phyloP scores from a whole-genome alignment of 2,113 vertebrate species.

The Sphyrna mokarran region DNA sequence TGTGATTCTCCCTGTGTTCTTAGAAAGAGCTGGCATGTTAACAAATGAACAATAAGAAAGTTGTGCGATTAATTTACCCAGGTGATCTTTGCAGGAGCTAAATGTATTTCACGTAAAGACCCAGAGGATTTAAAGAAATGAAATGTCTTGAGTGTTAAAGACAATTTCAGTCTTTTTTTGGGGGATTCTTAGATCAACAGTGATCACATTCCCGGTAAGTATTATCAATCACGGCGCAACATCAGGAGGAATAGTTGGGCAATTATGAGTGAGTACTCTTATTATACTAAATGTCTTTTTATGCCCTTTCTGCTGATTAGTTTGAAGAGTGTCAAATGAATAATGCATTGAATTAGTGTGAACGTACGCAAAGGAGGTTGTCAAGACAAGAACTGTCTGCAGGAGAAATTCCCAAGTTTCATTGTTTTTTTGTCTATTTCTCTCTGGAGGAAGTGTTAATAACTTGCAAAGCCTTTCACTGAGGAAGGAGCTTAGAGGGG shows the following conservation, averaged over 20 bases:
- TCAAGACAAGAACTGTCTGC: constrained; percentile 1
- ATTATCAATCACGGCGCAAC: constrained; percentile 22
- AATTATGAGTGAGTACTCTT: constrained; percentile 36
- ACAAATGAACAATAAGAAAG: background rate
- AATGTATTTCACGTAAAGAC: background rate
- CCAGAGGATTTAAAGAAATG: background rate
- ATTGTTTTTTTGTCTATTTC: constrained; percentile 24
- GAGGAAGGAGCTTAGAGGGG: background rate
- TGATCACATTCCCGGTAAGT: background rate
- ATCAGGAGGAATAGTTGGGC: background rate
- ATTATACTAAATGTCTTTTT: constrained; percentile 35
- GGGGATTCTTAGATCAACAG: constrained; percentile 10
- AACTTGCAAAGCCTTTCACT: background rate
- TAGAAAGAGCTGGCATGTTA: background rate
- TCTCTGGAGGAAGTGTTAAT: background rate
- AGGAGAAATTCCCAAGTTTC: background rate
- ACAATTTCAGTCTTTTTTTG: constrained; percentile 25
- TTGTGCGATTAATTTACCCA: background rate
- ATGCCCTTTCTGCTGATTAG: constrained; percentile 36
- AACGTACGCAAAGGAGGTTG: background rate
- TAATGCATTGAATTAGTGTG: constrained; percentile 36
- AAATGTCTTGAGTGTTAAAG: background rate
- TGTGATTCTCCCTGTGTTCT: background rate
- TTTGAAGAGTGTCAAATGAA: constrained; percentile 37
- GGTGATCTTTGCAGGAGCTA: background rate